Evolutionary conservation across 35 echinoderm and acorn worm genomes (phyloP).

Genomic region (Anneissia japonica): DNA sequence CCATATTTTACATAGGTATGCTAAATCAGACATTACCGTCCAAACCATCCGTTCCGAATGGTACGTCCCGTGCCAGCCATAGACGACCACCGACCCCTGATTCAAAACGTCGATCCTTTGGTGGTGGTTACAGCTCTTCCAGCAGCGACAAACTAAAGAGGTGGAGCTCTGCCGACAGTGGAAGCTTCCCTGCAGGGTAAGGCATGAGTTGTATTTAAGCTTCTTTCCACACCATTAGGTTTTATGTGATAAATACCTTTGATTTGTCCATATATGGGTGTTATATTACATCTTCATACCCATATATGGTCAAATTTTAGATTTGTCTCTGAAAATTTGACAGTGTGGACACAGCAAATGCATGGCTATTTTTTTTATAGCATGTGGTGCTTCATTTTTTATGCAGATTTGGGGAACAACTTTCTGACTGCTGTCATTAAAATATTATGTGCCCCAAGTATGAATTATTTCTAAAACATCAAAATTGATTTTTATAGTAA

Average conservation of each 20-base stretch:
- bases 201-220: too few relatives aligned
- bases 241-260: too few relatives aligned
- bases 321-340: too few relatives aligned
- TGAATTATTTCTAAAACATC: too few relatives aligned
- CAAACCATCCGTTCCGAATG: conserved; percentile 5
- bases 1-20: not conserved
- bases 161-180: conserved; percentile 6
- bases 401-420: not conserved
- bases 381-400: not conserved
- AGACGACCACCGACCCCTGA: conserved; percentile 7
- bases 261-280: too few relatives aligned
- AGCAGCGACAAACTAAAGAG: not conserved
- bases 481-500: too few relatives aligned
- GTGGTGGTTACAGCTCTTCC: not conserved
- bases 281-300: too few relatives aligned
- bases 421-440: not conserved
- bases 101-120: not conserved
- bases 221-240: too few relatives aligned
- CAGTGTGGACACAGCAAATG: too few relatives aligned
- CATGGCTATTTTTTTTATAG: not conserved
- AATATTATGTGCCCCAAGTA: too few relatives aligned
- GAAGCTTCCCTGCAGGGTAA: conserved; percentile 6
- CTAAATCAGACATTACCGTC: conserved; percentile 4
- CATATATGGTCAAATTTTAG: too few relatives aligned
- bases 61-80: not conserved